Conservation (phyloP, 2,888 invertebrate genomes). For the Branchellion lobata region DNA sequence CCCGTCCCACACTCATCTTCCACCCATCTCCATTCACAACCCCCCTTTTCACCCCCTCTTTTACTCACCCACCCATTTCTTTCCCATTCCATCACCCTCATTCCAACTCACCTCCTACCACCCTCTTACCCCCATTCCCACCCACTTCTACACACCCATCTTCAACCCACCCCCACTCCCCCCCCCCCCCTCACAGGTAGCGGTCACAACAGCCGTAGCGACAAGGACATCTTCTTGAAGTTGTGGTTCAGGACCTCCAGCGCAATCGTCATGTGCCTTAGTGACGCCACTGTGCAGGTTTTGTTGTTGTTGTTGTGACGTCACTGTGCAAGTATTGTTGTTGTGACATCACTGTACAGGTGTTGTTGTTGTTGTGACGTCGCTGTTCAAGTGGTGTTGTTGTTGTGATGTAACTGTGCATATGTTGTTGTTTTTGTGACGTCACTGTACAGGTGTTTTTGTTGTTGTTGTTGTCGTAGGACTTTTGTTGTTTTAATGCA, state of each 20-base stretch:
- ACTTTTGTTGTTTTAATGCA: not conserved
- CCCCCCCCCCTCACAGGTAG: constrained; percentile 44
- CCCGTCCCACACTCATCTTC: too few relatives aligned
- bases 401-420: too few relatives aligned
- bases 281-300: constrained; percentile 62
- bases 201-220: not conserved
- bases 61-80: not conserved
- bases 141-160: not conserved
- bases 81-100: not conserved
- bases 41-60: not conserved
- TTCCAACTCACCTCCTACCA: not conserved
- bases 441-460: not conserved
- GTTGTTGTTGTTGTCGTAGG: not conserved
- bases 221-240: constrained; percentile 61
- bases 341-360: not conserved
- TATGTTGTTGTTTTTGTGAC: not conserved
- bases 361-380: not conserved
- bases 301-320: too few relatives aligned
- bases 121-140: not conserved
- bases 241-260: constrained; percentile 63
- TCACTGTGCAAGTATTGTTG: not conserved
- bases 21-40: not conserved
- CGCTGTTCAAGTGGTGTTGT: not conserved
- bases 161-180: not conserved
- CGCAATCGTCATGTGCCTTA: constrained; percentile 63